Evolutionary conservation across 23 tunicate species (phyloP).

Genomic region (Clavelina lepadiformis): DNA sequence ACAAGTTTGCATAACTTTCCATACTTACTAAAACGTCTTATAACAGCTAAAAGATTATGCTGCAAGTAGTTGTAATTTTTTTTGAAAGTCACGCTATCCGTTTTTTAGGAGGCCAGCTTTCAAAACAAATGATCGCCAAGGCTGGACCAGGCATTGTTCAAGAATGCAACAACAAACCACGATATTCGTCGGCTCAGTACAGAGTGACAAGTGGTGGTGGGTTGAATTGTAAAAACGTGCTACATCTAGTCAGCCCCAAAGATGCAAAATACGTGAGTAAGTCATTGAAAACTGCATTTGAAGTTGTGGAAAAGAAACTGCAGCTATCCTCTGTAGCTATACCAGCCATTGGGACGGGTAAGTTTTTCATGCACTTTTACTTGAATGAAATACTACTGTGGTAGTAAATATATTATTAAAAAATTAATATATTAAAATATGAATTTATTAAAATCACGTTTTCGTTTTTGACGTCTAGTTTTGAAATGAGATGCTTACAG

Average conservation of each 20-base stretch:
- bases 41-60: too few species aligned
- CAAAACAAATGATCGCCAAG: conserved; percentile 3
- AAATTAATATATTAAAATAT: too few species aligned
- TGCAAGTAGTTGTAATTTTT: too few species aligned
- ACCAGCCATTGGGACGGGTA: conserved; percentile 66
- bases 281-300: conserved; percentile 4
- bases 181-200: conserved; percentile 1
- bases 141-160: conserved; percentile 24
- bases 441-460: too few species aligned
- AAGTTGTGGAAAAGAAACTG: conserved; percentile 10
- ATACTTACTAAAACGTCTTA: too few species aligned
- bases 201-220: conserved; percentile 33
- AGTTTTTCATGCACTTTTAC: not conserved
- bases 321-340: conserved; percentile 22
- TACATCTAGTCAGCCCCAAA: conserved; percentile 13
- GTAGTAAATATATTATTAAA: too few species aligned
- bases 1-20: too few species aligned
- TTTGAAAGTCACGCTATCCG: not conserved
- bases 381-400: too few species aligned
- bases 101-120: not conserved
- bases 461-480: too few species aligned
- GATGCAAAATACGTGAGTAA: conserved; percentile 4
- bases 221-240: conserved; percentile 20
- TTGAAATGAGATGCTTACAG: too few species aligned
- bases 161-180: conserved; percentile 9